Conservation (phyloP, 2,888 invertebrate genomes). For the Caradrina kadenii region DNA sequence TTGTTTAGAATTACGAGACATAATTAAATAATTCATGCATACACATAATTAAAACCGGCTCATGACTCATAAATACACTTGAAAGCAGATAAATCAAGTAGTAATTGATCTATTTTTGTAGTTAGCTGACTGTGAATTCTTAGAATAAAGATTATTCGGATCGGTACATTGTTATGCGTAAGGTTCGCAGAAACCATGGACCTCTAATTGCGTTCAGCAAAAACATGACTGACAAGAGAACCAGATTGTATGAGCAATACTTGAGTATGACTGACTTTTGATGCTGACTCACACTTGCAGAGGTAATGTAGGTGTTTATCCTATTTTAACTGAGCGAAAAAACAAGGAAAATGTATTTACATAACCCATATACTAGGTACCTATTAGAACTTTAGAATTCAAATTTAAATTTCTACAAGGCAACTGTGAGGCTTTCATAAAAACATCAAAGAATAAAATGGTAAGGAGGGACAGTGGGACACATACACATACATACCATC, state of each 20-base stretch:
- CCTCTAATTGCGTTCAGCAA: slow-evolving; percentile 83
- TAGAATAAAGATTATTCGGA: slow-evolving; percentile 71
- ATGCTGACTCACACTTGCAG: slow-evolving; percentile 75
- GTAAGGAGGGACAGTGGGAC: background rate
- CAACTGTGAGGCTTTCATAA: slow-evolving; percentile 11
- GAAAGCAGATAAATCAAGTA: slow-evolving; percentile 55
- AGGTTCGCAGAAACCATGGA: slow-evolving; percentile 71
- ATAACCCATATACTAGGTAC: background rate
- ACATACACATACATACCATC: no score
- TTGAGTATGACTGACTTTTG: slow-evolving; percentile 79
- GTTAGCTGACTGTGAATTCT: slow-evolving; percentile 65
- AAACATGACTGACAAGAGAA: slow-evolving; percentile 76
- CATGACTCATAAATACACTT: slow-evolving; percentile 57
- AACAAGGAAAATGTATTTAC: slow-evolving; percentile 36
- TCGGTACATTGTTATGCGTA: slow-evolving; percentile 67
- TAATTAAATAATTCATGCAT: slow-evolving; percentile 45
- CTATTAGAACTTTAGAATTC: slow-evolving; percentile 1
- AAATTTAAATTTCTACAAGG: slow-evolving; percentile 21
- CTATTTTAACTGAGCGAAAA: slow-evolving; percentile 28
- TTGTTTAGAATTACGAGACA: slow-evolving; percentile 55
- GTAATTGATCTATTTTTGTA: slow-evolving; percentile 69
- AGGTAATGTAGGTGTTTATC: slow-evolving; percentile 37
- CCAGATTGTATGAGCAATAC: slow-evolving; percentile 82
- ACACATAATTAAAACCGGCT: slow-evolving; percentile 27
- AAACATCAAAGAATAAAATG: slow-evolving; percentile 22